Evolutionary conservation across 2,888 invertebrate species (phyloP), one percentile per base, ranked within the genome.

Genomic region (Ischnura elegans): DNA sequence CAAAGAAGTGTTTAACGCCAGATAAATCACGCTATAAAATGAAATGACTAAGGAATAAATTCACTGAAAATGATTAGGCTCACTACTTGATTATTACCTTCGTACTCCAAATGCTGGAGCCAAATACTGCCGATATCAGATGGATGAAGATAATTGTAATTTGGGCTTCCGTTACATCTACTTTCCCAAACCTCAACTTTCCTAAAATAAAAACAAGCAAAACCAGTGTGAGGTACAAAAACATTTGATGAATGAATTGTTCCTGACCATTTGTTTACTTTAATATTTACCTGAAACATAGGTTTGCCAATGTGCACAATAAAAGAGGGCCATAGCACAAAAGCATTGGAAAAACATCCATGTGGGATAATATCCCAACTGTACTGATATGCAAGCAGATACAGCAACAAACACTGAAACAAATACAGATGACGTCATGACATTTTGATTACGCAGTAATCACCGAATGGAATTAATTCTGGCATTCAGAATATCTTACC

Each of bases 261-360:
- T 1, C 16, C 21, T 21, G 42, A 25, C 1, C 10, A 6, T 36
- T n/a, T n/a, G 47, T 8, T 46, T 51, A 25, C 47, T 25, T 0
- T 19, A 61, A 45, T 21, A 94, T 95, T 95, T 96, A 96, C 97
- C 99, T 94, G 99, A 99, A 84, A 99, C 99, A 96, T 99, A 99
- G 0, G 99, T 99, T 96, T 99, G 99, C 99, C 99, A 99, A 96
- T 99, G 99, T 42, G 99, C 99, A 96, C 98, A 98, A 96, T 99
- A 99, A 96, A 99, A 99, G 94, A 99, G 96, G 55, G 98, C 98
- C 97, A 99, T 98, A 47, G 99, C 99, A 96, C 98, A 98, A 96
- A 99, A 98, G 96, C 99, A 98, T 97, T 99, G 97, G 96, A 99
- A 98, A 96, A 99, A 98, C 97, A 99, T 98, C 98, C 99, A 98